Evolutionary conservation across 2,888 invertebrate species (phyloP).

Genomic region (Anoplius nigerrimus): DNA sequence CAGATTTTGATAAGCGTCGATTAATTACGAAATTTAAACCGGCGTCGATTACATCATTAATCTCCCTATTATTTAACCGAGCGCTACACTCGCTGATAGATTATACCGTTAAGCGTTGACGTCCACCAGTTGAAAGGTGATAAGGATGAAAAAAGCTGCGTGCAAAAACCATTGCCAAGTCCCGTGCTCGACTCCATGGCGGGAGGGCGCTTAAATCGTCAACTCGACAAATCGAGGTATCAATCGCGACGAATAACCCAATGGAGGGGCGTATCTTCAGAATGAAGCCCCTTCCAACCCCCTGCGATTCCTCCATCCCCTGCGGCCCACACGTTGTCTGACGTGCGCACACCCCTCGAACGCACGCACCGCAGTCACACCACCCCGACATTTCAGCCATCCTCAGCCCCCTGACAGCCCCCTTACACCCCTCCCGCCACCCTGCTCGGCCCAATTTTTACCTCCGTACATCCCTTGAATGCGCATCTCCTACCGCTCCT

Average conservation of each 20-base stretch:
- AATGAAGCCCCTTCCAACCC: conserved; percentile 15
- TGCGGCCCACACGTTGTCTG: neutral
- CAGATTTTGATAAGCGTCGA: too few species aligned
- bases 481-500: conserved; percentile 16
- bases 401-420: too few species aligned
- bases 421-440: conserved; percentile 9
- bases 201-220: conserved; percentile 53
- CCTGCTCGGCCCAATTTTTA: conserved; percentile 36
- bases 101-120: too few species aligned
- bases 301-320: conserved; percentile 26
- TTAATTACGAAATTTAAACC: too few species aligned
- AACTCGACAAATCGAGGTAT: conserved; percentile 67
- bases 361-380: conserved; percentile 60
- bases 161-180: too few species aligned
- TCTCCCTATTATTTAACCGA: too few species aligned
- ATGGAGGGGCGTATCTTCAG: conserved; percentile 69
- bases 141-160: too few species aligned
- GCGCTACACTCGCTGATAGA: too few species aligned
- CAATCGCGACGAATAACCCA: conserved; percentile 70
- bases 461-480: conserved; percentile 47
- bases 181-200: too few species aligned
- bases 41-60: too few species aligned
- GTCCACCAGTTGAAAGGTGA: too few species aligned
- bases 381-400: too few species aligned
- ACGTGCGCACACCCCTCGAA: conserved; percentile 9